Percentiles rank a stretch among this genome's conserved stretches.
phyloP scores from a whole-genome alignment of 2,113 vertebrate species.

The Erpornis zantholeuca region DNA sequence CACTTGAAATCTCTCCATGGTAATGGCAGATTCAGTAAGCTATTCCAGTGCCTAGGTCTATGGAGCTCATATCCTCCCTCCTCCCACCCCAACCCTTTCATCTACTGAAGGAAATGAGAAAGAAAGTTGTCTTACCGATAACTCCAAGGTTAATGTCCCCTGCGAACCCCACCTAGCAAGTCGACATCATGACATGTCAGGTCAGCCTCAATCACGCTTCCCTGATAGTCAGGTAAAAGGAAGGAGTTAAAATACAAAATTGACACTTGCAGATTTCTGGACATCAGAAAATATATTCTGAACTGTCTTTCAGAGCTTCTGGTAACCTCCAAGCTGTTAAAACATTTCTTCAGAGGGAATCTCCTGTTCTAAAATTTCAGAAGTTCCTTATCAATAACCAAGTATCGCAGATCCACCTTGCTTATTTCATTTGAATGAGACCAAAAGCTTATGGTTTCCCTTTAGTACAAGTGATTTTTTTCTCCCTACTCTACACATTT shows the following conservation, averaged over 20 bases:
- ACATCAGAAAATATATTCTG: conserved; percentile 75
- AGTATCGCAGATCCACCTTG: not conserved
- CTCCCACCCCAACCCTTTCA: conserved; percentile 64
- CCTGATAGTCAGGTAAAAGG: conserved; percentile 96
- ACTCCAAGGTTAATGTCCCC: conserved; percentile 82
- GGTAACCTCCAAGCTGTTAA: conserved; percentile 72
- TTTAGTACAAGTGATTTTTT: not conserved
- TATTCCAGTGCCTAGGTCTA: not conserved
- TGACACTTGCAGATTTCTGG: conserved; percentile 78
- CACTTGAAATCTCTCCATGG: not conserved
- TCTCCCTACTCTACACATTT: not conserved
- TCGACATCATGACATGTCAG: conserved; percentile 87
- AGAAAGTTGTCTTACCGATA: conserved; percentile 87
- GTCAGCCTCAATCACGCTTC: conserved; percentile 87
- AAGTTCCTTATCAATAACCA: not conserved
- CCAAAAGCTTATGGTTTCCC: conserved; percentile 22
- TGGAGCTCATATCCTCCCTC: conserved; percentile 32
- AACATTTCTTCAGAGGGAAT: conserved; percentile 43
- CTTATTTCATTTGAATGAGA: not conserved
- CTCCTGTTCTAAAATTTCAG: conserved; percentile 34
- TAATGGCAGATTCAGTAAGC: not conserved
- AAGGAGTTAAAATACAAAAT: conserved; percentile 90
- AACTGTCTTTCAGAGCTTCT: conserved; percentile 79
- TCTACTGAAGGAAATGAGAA: conserved; percentile 70
- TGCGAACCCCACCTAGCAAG: conserved; percentile 84